Evolutionary conservation across 2,888 invertebrate species (phyloP), one percentile per base, ranked within the genome.

Genomic region (Anoncus sp.): DNA sequence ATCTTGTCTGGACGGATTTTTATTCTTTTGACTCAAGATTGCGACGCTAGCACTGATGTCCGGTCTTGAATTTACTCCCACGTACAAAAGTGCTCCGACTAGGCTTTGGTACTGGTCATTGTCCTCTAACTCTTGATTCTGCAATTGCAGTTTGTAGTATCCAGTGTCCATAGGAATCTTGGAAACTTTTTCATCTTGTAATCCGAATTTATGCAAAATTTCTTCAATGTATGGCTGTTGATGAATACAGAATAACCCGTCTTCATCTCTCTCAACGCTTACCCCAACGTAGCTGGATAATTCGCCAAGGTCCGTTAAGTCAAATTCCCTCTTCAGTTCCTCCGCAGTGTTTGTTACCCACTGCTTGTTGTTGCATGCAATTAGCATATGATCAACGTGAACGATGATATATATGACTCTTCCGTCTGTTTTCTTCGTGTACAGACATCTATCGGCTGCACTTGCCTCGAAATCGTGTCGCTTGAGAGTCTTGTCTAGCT

Each of bases 21-120:
- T 82, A 14, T 84, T 83, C n/a, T 80, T 79, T 76, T 86, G 85
- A 55, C 85, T 84, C 12, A 87, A 75, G 49, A 85, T 83, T 1
- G 76, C 66, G 0, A 86, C 78, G 31, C 74, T 47, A 7, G 82
- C 82, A 18, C 81, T 45, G 4, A 84, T 83, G 24, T 84, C 83
- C 20, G 83, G 84, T 75, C 83, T 70, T 5, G 83, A 82, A 49
- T 83, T 81, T 1, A 81, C 65, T 9, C 81, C 76, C 2, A 85
- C 53, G 62, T 84, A 84, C 9, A 84, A 51, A 5, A 85, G 53
- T n/a, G 51, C 63, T 31, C 84, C 83, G 72, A 85, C 81, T n/a
- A 83, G 24, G 47, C 70, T 62, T 60, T 80, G 65, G 63, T 83
- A 84, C 9, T 43, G 10, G 20, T 63, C 69, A 45, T 75, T 81